phyloP scores from a whole-genome alignment of 2,888 invertebrate genomes.

The Tachystola acroxantha region DNA sequence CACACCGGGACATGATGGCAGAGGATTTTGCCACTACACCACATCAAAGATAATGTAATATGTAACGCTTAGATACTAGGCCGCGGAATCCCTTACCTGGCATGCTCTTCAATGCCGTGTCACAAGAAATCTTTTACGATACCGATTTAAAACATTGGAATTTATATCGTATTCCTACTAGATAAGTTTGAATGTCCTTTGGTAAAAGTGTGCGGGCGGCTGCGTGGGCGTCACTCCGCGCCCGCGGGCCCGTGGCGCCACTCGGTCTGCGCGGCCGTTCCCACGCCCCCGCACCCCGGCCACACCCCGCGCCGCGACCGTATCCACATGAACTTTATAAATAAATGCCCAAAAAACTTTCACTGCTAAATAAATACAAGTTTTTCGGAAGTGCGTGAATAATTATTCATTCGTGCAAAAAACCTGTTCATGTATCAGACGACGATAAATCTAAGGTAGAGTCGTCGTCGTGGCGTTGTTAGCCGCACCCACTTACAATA shows the following conservation, averaged over 20 bases:
- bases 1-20: too few relatives aligned
- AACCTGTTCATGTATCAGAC: slow-evolving; percentile 24
- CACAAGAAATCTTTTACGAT: too few relatives aligned
- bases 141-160: too few relatives aligned
- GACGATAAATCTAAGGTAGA: slow-evolving; percentile 11
- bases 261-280: slow-evolving; percentile 56
- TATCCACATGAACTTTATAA: slow-evolving; percentile 48
- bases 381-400: slow-evolving; percentile 39
- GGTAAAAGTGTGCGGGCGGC: too few relatives aligned
- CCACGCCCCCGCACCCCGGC: slow-evolving; percentile 40
- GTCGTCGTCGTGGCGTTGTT: slow-evolving; percentile 1
- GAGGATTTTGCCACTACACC: too few relatives aligned
- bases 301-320: slow-evolving; percentile 20
- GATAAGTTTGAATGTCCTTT: too few relatives aligned
- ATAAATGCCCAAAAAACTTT: slow-evolving; percentile 60
- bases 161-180: too few relatives aligned
- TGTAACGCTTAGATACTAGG: too few relatives aligned
- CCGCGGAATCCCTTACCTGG: too few relatives aligned
- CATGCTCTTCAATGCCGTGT: too few relatives aligned
- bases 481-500: slow-evolving; percentile 16
- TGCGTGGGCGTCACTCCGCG: slow-evolving; percentile 39
- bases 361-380: slow-evolving; percentile 47
- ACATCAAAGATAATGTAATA: too few relatives aligned
- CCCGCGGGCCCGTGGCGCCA: slow-evolving; percentile 71
- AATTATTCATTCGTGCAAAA: slow-evolving; percentile 28